These are phyloP conservation scores for Arbacia lixula DNA, from an alignment of 53 echinoderm and acorn worm genomes.

Conservation along the genomic window DNA sequence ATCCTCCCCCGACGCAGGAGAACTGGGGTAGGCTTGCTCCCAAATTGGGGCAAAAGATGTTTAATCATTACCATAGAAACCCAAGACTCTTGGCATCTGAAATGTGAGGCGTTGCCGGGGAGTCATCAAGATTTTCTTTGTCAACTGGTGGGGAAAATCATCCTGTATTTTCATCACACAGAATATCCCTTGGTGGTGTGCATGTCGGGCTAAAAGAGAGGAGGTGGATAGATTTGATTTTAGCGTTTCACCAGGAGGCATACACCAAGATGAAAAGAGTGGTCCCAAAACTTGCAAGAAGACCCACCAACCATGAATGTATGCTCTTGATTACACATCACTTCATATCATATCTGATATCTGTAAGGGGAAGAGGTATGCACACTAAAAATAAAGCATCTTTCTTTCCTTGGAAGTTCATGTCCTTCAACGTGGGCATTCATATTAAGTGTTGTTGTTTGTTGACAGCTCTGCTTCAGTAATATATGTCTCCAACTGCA, in stretches of 20 bases:
- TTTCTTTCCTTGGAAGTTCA: too few relatives aligned
- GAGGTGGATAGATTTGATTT: not conserved
- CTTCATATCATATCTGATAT: too few relatives aligned
- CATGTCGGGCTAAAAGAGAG: not conserved
- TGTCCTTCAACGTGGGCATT: too few relatives aligned
- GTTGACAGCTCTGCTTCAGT: too few relatives aligned
- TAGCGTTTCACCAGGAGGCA: not conserved
- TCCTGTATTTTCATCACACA: not conserved
- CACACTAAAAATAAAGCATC: too few relatives aligned
- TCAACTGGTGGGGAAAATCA: slow-evolving; percentile 3
- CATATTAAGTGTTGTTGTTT: too few relatives aligned
- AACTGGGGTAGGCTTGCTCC: slow-evolving; percentile 19
- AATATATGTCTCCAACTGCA: too few relatives aligned
- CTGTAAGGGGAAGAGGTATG: too few relatives aligned
- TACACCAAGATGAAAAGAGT: too few relatives aligned
- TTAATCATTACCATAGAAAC: slow-evolving; percentile 29
- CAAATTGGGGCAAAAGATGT: slow-evolving; percentile 34
- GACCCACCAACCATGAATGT: too few relatives aligned
- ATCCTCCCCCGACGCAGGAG: not conserved
- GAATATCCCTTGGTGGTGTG: not conserved
- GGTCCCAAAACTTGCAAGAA: too few relatives aligned
- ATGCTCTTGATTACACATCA: too few relatives aligned
- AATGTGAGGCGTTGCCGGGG: not conserved
- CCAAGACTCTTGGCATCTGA: slow-evolving; percentile 4
- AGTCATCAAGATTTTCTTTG: not conserved